Conservation (phyloP, 2,888 invertebrate genomes). For the Parthenolecanium corni region DNA sequence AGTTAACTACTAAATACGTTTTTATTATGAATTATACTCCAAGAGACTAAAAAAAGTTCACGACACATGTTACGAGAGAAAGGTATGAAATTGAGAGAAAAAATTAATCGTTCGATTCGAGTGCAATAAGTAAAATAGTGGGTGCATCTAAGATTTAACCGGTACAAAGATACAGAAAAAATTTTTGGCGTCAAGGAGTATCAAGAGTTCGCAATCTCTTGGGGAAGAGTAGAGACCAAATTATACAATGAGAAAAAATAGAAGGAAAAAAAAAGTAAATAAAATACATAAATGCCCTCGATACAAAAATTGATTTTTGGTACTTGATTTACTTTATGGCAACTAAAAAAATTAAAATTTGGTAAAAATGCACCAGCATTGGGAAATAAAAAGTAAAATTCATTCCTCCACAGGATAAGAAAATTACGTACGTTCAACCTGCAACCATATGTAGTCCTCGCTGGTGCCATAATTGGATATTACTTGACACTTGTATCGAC, state of each 20-base stretch:
- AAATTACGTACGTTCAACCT: slow-evolving; percentile 58
- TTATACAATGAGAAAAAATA: too few relatives aligned
- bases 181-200: neutral
- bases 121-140: neutral
- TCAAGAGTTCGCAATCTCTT: neutral
- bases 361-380: neutral
- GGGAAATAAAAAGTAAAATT: neutral
- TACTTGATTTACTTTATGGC: neutral
- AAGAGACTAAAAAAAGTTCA: too few relatives aligned
- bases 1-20: too few relatives aligned
- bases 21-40: too few relatives aligned
- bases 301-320: neutral
- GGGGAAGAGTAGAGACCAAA: neutral
- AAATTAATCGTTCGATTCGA: neutral
- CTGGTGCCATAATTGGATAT: slow-evolving; percentile 43
- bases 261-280: too few relatives aligned
- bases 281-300: neutral
- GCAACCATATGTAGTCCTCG: slow-evolving; percentile 59
- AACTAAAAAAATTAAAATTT: neutral
- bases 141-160: too few relatives aligned
- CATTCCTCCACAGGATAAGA: neutral
- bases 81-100: neutral
- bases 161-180: neutral
- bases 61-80: too few relatives aligned
- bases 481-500: slow-evolving; percentile 45